phyloP scores from a whole-genome alignment of 2,888 invertebrate genomes.

The Brachyptera putata region DNA sequence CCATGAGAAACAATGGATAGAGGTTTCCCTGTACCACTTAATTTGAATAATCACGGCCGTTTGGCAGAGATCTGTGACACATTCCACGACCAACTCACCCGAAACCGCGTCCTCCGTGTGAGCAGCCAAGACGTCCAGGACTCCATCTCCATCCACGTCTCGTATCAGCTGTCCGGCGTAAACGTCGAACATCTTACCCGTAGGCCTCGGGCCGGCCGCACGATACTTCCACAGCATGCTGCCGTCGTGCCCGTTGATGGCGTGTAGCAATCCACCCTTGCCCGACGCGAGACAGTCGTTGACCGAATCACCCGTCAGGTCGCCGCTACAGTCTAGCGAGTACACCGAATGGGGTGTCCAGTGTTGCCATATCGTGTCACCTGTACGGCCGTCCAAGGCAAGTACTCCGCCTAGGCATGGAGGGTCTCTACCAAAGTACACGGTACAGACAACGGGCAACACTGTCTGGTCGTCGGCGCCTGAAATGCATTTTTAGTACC shows the following conservation, averaged over 20 bases:
- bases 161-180: constrained; percentile 67
- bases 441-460: constrained; percentile 52
- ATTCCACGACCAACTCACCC: no score
- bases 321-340: constrained; percentile 65
- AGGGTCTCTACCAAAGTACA: constrained; percentile 59
- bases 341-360: constrained; percentile 70
- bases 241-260: constrained; percentile 64
- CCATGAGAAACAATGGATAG: no score
- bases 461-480: constrained; percentile 55
- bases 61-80: no score
- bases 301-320: constrained; percentile 63
- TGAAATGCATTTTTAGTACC: constrained; percentile 34
- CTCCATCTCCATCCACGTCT: constrained; percentile 65
- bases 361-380: constrained; percentile 67
- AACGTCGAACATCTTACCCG: constrained; percentile 42
- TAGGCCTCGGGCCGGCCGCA: background rate
- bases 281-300: constrained; percentile 71
- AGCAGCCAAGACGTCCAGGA: constrained; percentile 65
- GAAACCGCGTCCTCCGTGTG: constrained; percentile 48
- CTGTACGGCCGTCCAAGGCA: constrained; percentile 68
- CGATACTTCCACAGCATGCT: constrained; percentile 56
- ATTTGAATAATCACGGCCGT: no score
- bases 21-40: no score
- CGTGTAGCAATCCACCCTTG: constrained; percentile 47
- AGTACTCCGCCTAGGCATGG: constrained; percentile 72